Percentiles rank a stretch among this genome's conserved stretches.
Conservation (phyloP, 23 tunicate species). For the Corella eumyota region DNA sequence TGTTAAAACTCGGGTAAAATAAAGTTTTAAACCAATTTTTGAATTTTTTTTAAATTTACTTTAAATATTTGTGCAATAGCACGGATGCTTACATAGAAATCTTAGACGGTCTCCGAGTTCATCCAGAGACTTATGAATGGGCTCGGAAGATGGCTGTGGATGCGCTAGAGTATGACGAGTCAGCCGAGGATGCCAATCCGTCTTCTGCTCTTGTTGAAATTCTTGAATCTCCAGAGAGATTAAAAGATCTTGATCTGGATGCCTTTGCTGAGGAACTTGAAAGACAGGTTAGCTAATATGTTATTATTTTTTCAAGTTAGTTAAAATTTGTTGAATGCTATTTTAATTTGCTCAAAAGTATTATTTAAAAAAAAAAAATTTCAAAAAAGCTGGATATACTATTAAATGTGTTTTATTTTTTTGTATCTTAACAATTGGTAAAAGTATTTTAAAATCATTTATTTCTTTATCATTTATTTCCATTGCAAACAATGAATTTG, state of each 20-base stretch:
- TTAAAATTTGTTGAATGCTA: not conserved
- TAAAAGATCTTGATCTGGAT: conserved; percentile 92
- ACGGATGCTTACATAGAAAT: conserved; percentile 92
- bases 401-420: too few species aligned
- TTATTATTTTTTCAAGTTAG: not conserved
- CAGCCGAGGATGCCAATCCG: conserved; percentile 82
- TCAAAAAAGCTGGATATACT: too few species aligned
- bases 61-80: conserved; percentile 5
- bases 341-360: too few species aligned
- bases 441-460: too few species aligned
- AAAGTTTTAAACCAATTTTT: too few species aligned
- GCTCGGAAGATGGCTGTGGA: conserved; percentile 99
- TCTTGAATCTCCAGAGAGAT: conserved; percentile 80
- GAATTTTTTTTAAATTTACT: not conserved
- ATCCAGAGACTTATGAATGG: conserved; percentile 97
- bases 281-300: conserved; percentile 44
- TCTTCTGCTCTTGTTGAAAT: conserved; percentile 80
- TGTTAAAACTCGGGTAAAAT: too few species aligned
- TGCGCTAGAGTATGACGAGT: conserved; percentile 92
- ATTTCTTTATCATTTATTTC: too few species aligned
- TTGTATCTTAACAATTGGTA: too few species aligned
- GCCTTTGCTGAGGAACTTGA: conserved; percentile 95
- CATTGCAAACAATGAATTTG: too few species aligned
- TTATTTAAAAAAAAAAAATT: too few species aligned
- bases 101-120: conserved; percentile 87